phyloP scores from a whole-genome alignment of 2,888 invertebrate genomes.

The Philopedon plagiatum region DNA sequence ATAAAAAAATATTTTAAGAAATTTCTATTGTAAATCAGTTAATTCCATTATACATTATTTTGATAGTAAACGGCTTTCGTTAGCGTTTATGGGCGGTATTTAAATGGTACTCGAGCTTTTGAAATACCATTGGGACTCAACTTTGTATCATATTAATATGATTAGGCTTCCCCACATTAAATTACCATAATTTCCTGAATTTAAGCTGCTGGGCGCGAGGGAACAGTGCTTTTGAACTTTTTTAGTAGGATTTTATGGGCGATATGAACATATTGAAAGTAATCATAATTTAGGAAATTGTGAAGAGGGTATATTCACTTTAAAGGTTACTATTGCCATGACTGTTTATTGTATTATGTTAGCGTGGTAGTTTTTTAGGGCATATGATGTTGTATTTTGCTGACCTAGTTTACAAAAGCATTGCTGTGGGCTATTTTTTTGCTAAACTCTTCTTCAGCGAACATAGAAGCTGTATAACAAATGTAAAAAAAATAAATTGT shows the following conservation, averaged over 20 bases:
- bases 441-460: too few relatives aligned
- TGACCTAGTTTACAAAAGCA: too few relatives aligned
- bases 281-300: slow-evolving; percentile 26
- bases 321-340: slow-evolving; percentile 17
- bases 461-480: too few relatives aligned
- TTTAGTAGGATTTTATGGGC: slow-evolving; percentile 37
- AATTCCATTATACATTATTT: not conserved
- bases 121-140: slow-evolving; percentile 21
- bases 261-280: slow-evolving; percentile 31
- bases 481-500: not conserved
- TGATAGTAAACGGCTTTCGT: not conserved
- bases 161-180: slow-evolving; percentile 42
- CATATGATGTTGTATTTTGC: not conserved
- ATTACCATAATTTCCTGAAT: slow-evolving; percentile 48
- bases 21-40: not conserved
- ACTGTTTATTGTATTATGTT: not conserved
- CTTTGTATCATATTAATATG: slow-evolving; percentile 41
- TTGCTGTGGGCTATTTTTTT: too few relatives aligned
- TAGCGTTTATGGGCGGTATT: slow-evolving; percentile 24
- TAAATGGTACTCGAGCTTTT: slow-evolving; percentile 13
- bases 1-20: not conserved
- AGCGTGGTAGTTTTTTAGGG: not conserved
- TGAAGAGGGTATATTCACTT: not conserved
- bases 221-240: slow-evolving; percentile 42
- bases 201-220: slow-evolving; percentile 24